Evolutionary conservation across 2,888 invertebrate species (phyloP), one percentile per base, ranked within the genome.

Genomic region (Cactoblastis cactorum): DNA sequence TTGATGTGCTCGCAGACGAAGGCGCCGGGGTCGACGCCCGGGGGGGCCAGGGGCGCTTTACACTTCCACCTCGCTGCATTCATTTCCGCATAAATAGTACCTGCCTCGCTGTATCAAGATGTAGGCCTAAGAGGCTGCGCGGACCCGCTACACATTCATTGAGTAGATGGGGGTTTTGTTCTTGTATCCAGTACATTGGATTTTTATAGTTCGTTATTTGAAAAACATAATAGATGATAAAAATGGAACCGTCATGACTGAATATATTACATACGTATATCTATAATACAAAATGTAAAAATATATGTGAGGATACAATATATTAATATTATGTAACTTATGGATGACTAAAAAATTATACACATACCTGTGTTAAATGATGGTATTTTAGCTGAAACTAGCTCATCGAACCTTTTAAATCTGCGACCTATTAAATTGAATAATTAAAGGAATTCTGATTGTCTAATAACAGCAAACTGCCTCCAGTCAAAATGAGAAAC

Each of bases 61-160:
- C 84, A 83, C 82, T 85, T 87, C 86, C 87, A 80, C 81, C 71
- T 82, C 83, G 73, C 84, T 82, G 80, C 85, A 82, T 83, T 86
- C 80, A 85, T 86, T 87, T 86, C 82, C 83, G 85, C 79, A 85
- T 83, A 86, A 86, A 84, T 77, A 83, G 73, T 77, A 76, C 74
- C 71, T 74, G 71, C 72, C 65, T 68, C 64, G 61, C 61, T 57
- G 65, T 75, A 80, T 79, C 75, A 80, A 83, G 74, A 83, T 73
- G 65, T 69, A 74, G 69, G 67, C 72, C 65, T 72, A 61, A 55
- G 56, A 51, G 47, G 50, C 45, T 50, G 45, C 34, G 9, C 28
- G 47, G 38, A 51, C 45, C 32, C 9, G 49, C 43, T 19, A 51
- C 50, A 55, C 45, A 48, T 53, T 34, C 52, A 53, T 43, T 43